phyloP scores from a whole-genome alignment of 2,797 vertebrate genomes.

The Pseudochromis fuscus region DNA sequence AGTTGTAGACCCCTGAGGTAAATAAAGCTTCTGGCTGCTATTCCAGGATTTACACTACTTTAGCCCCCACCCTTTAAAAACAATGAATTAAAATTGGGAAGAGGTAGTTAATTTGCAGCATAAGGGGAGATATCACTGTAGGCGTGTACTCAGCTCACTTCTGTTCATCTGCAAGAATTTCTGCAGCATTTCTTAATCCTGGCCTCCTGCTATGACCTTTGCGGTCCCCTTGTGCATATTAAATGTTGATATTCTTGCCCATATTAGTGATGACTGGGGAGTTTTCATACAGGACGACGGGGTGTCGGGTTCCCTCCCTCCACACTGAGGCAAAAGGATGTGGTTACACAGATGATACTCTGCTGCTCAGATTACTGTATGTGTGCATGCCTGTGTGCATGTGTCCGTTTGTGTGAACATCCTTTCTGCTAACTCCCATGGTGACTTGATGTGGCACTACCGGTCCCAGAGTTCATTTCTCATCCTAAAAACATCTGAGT shows the following conservation, averaged over 20 bases:
- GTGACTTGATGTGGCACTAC: constrained; percentile 29
- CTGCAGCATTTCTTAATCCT: constrained; percentile 31
- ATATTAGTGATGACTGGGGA: constrained; percentile 76
- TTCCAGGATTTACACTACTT: too few relatives aligned
- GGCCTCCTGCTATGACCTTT: constrained; percentile 61
- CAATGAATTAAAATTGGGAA: background rate
- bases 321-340: constrained; percentile 71
- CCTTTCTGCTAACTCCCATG: constrained; percentile 44
- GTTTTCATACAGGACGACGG: constrained; percentile 62
- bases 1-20: too few relatives aligned
- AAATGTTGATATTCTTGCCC: constrained; percentile 75
- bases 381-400: constrained; percentile 41
- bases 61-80: too few relatives aligned
- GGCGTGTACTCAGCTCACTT: constrained; percentile 12
- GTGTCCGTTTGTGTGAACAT: constrained; percentile 40
- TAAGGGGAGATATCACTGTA: background rate
- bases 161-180: constrained; percentile 22
- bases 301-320: constrained; percentile 66
- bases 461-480: constrained; percentile 28
- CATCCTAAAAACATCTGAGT: constrained; percentile 41
- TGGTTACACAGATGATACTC: constrained; percentile 70
- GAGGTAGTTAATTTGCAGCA: background rate
- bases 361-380: constrained; percentile 65
- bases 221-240: constrained; percentile 72
- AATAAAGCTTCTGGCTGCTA: too few relatives aligned